phyloP scores from a whole-genome alignment of 1,140 invertebrate genomes.

The Calephelis nemesis region DNA sequence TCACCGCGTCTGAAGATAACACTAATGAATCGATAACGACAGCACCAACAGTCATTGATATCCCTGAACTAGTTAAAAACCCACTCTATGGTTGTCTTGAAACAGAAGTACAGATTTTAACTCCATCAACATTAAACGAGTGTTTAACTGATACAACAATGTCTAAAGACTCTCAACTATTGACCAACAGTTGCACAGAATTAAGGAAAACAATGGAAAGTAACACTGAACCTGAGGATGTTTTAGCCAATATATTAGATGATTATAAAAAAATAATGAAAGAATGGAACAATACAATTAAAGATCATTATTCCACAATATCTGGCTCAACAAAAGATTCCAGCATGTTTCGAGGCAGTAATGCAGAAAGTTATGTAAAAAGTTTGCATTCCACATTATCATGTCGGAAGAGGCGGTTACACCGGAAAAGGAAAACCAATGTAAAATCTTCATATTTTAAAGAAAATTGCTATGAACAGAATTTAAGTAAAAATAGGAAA shows the following conservation, averaged over 20 bases:
- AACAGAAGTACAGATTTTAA: conserved; percentile 50
- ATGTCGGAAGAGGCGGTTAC: conserved; percentile 38
- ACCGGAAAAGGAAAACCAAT: conserved; percentile 15
- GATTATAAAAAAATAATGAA: conserved; percentile 77
- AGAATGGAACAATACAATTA: conserved; percentile 72
- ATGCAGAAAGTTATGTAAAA: conserved; percentile 56
- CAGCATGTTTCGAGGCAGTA: conserved; percentile 49
- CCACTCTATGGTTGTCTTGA: conserved; percentile 63
- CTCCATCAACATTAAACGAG: conserved; percentile 37
- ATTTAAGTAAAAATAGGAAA: background rate
- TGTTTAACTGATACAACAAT: conserved; percentile 43
- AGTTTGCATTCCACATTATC: conserved; percentile 66
- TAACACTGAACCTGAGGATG: conserved; percentile 45
- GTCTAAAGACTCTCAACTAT: conserved; percentile 62
- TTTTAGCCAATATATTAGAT: conserved; percentile 54
- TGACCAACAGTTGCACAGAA: conserved; percentile 68
- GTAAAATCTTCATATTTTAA: background rate
- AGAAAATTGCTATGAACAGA: conserved; percentile 2
- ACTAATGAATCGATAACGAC: conserved; percentile 55
- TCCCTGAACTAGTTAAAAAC: conserved; percentile 62
- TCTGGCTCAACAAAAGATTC: conserved; percentile 49
- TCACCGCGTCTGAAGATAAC: conserved; percentile 59
- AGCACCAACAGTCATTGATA: conserved; percentile 55
- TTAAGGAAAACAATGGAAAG: conserved; percentile 58
- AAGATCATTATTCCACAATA: conserved; percentile 64